Percentiles rank a stretch among this genome's conserved stretches.
Conservation (phyloP, 2,888 invertebrate species). For the Aelia acuminata region DNA sequence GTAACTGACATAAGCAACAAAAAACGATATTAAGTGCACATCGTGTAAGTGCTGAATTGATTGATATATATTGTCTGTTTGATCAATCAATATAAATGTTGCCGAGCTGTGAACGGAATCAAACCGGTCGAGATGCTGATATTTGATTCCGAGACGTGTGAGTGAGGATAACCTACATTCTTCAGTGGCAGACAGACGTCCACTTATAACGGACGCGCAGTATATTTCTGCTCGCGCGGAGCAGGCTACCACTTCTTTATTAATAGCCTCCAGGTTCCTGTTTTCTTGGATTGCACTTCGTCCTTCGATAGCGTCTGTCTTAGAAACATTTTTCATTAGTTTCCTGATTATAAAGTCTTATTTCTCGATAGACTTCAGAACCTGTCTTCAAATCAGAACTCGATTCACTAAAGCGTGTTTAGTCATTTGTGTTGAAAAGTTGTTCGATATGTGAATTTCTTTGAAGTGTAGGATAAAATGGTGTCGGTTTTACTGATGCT, state of each 20-base stretch:
- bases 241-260: constrained; percentile 13
- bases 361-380: background rate
- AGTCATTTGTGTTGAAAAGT: no score
- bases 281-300: background rate
- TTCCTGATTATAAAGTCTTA: background rate
- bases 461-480: no score
- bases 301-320: background rate
- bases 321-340: background rate
- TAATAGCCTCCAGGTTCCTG: background rate
- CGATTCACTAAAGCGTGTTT: no score
- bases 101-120: background rate
- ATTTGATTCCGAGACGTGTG: background rate
- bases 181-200: constrained; percentile 23
- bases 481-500: no score
- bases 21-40: no score
- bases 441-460: no score
- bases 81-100: background rate
- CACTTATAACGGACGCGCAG: constrained; percentile 3
- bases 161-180: constrained; percentile 18
- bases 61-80: background rate
- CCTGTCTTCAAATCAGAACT: no score
- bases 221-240: constrained; percentile 9
- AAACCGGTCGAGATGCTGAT: background rate
- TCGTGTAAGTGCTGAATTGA: background rate
- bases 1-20: no score